Evolutionary conservation across 2,888 invertebrate species (phyloP), one percentile per base, ranked within the genome.

Genomic region (Chloromyia formosa): DNA sequence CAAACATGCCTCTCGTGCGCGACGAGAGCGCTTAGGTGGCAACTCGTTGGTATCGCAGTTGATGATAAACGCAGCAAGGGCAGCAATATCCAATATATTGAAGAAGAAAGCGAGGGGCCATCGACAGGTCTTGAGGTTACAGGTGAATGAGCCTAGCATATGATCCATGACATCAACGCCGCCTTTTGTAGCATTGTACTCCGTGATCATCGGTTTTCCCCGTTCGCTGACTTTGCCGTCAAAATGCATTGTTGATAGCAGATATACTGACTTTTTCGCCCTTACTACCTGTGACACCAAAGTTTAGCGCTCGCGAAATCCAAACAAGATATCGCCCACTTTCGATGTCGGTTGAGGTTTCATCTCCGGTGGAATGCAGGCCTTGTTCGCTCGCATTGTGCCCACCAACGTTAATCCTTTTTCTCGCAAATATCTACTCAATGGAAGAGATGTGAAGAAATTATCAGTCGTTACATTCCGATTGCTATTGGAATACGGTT

Each of bases 221-320:
- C 45, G 45, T 45, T 45, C 45, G 45, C 45, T 45, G 45, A 12
- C 45, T 45, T 45, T 12, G 45, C 45, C 45, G 45, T 45, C 45
- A 7, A 45, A 45, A 45, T 45, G 45, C 45, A 45, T n/a, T n/a
- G n/a, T n/a, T n/a, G n/a, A n/a, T n/a, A n/a, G n/a, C n/a, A n/a
- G n/a, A n/a, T n/a, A n/a, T 7, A 45, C 45, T 12, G 45, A 7
- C 45, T 45, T 45, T 10, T 45, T 45, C 45, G 45, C 9, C 45
- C 45, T 45, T 45, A 45, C 45, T 45, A 45, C 45, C 12, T 45
- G 45, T 45, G 45, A 45, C 45, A 45, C 45, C 45, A 45, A 45
- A 10, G 45, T 45, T 45, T 45, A 7, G 7, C 45, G 45, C 12
- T 45, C 45, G 45, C 45, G 45, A 45, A 45, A 45, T 45, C 45